Percentiles rank a stretch among this genome's conserved stretches.
Evolutionary conservation across 2,113 vertebrate species (phyloP).

Genomic region (Tauraco erythrolophus): DNA sequence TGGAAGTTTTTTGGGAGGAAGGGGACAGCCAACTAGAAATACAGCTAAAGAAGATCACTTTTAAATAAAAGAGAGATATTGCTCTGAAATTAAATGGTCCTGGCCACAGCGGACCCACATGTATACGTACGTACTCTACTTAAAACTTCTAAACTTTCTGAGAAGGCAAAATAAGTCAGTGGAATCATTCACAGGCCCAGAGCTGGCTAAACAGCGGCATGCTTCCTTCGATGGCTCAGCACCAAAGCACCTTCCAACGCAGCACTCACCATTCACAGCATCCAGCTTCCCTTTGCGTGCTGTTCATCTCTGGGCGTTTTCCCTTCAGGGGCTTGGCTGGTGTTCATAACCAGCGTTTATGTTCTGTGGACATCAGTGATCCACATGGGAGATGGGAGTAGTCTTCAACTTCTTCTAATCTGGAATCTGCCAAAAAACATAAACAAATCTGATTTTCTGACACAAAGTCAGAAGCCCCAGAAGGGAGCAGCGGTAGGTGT

Average conservation of each 20-base stretch:
- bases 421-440: not conserved
- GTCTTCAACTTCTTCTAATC: not conserved
- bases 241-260: not conserved
- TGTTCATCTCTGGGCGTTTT: not conserved
- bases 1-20: not conserved
- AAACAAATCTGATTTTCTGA: not conserved
- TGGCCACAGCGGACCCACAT: not conserved
- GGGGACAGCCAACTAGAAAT: not conserved
- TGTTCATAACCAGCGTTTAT: not conserved
- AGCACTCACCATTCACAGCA: not conserved
- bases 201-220: not conserved
- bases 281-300: not conserved
- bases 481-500: rapidly evolving
- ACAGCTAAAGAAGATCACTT: not conserved
- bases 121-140: not conserved
- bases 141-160: not conserved
- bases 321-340: not conserved
- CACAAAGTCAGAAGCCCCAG: not conserved
- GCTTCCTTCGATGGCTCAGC: not conserved
- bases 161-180: not conserved
- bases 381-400: not conserved
- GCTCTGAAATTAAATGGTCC: not conserved
- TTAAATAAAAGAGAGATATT: not conserved
- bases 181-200: not conserved
- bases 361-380: not conserved